These are phyloP conservation scores for Acipenser transmontanus DNA, from an alignment of 2,797 vertebrate genomes.

Conservation along the genomic window DNA sequence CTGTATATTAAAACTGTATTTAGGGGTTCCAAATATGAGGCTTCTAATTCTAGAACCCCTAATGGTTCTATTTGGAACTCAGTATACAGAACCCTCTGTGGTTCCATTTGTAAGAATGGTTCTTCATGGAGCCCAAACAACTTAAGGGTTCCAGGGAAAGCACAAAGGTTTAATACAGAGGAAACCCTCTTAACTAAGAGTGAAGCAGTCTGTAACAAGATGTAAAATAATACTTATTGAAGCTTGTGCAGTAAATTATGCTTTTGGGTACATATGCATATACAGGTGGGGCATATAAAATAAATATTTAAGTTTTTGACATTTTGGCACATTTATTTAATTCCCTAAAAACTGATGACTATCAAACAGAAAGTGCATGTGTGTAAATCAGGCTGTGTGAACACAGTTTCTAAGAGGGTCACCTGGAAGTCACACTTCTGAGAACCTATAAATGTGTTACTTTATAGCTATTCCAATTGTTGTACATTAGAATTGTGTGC, in stretches of 20 bases:
- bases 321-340: constrained; percentile 69
- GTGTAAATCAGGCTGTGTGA: constrained; percentile 63
- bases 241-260: constrained; percentile 55
- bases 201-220: constrained; percentile 29
- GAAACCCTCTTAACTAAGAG: too few relatives aligned
- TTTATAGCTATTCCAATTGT: constrained; percentile 76
- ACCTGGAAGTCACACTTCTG: constrained; percentile 65
- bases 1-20: too few relatives aligned
- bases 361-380: constrained; percentile 49
- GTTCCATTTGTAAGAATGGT: too few relatives aligned
- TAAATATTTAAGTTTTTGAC: constrained; percentile 63
- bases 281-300: constrained; percentile 55
- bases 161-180: too few relatives aligned
- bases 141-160: too few relatives aligned
- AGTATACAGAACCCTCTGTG: too few relatives aligned
- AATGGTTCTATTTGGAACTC: too few relatives aligned
- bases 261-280: constrained; percentile 55
- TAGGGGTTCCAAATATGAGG: too few relatives aligned
- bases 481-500: constrained; percentile 72
- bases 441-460: constrained; percentile 66
- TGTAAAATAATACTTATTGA: constrained; percentile 37
- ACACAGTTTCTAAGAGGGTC: constrained; percentile 57
- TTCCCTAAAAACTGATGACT: constrained; percentile 59
- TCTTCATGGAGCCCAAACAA: too few relatives aligned
- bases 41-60: too few relatives aligned